Evolutionary conservation across 2,888 invertebrate genomes (phyloP).

Genomic region (Exocentrus adspersus): DNA sequence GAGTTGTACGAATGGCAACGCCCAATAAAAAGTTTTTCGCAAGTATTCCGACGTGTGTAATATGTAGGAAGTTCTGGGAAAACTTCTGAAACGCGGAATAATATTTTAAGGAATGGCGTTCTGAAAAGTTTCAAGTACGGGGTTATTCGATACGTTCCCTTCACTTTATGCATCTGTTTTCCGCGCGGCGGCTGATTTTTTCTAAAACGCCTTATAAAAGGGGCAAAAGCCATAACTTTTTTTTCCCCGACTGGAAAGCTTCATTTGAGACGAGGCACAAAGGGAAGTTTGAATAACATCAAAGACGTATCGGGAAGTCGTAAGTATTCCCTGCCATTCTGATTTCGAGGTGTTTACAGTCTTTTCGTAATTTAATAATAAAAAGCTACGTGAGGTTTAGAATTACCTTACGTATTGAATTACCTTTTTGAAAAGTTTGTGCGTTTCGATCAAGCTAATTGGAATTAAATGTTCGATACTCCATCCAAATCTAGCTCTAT

Average conservation of each 20-base stretch:
- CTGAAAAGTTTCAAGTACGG: background rate
- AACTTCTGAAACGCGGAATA: background rate
- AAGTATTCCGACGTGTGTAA: slow-evolving; percentile 3
- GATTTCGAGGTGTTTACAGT: too few species aligned
- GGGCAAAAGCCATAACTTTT: background rate
- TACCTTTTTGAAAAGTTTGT: too few species aligned
- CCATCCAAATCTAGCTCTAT: background rate
- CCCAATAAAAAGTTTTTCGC: background rate
- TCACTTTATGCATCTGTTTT: background rate
- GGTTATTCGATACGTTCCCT: background rate
- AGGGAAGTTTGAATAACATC: background rate
- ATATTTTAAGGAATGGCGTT: background rate
- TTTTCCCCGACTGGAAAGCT: background rate
- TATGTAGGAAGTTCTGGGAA: background rate
- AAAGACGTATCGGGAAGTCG: too few species aligned
- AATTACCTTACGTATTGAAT: too few species aligned
- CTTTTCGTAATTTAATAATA: too few species aligned
- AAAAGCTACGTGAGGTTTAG: too few species aligned
- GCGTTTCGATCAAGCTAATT: too few species aligned
- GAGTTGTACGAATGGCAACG: too few species aligned
- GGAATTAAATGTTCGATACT: background rate
- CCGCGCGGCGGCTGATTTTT: background rate
- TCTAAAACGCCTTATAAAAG: background rate
- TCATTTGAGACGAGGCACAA: background rate
- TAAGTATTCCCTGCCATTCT: too few species aligned